Conservation (phyloP, 2,888 invertebrate species). For the Volucella bombylans region DNA sequence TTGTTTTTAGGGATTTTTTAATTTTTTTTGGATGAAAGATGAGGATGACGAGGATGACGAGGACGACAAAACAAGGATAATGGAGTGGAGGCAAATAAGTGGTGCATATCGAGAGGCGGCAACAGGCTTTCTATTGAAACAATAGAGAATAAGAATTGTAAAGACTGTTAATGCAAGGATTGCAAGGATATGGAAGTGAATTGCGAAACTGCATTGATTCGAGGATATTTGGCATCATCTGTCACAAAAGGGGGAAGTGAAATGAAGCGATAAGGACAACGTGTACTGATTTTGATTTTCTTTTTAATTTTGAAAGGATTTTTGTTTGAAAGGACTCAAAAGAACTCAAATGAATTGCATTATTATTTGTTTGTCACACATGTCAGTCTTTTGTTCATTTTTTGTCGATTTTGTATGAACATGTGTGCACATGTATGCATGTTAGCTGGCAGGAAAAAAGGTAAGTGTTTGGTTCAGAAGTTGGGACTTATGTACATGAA, state of each 20-base stretch:
- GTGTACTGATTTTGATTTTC: slow-evolving; percentile 6
- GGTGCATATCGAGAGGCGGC: slow-evolving; percentile 52
- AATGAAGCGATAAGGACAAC: slow-evolving; percentile 41
- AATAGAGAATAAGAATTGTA: background rate
- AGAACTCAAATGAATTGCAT: slow-evolving; percentile 56
- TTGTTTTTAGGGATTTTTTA: slow-evolving; percentile 34
- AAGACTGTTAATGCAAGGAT: slow-evolving; percentile 4
- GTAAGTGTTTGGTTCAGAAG: slow-evolving; percentile 33
- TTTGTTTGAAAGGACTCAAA: slow-evolving; percentile 56
- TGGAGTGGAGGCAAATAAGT: slow-evolving; percentile 58
- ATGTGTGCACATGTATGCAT: slow-evolving; percentile 38
- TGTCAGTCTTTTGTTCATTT: slow-evolving; percentile 41
- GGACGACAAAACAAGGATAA: slow-evolving; percentile 61
- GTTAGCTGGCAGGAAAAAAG: slow-evolving; percentile 30
- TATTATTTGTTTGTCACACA: slow-evolving; percentile 67
- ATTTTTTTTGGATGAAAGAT: background rate
- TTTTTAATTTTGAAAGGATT: slow-evolving; percentile 41
- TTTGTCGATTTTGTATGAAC: slow-evolving; percentile 9
- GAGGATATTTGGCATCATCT: slow-evolving; percentile 57
- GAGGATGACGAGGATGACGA: slow-evolving; percentile 1
- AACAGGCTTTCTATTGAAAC: slow-evolving; percentile 60
- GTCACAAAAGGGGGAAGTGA: slow-evolving; percentile 40
- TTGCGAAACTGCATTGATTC: slow-evolving; percentile 61
- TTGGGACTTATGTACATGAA: slow-evolving; percentile 21
- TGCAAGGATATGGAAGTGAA: slow-evolving; percentile 50